Base-by-base conservation (phyloP, 1,140 invertebrate species). In the Euura lappo region DNA sequence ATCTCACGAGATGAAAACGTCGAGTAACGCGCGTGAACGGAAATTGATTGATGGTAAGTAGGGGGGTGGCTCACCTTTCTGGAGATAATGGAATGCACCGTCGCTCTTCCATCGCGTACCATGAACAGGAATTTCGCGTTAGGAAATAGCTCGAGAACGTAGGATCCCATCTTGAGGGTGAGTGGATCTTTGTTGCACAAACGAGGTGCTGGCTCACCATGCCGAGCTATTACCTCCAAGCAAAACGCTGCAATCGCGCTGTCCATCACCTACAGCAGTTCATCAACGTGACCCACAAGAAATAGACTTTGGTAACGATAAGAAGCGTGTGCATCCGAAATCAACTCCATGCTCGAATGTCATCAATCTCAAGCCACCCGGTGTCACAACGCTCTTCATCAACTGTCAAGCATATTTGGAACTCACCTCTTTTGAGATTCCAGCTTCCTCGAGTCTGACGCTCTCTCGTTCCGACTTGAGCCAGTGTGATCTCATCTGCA, bases 121-220 rank as follows among this genome's bases (percentile, higher is more conserved):
- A 99, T 99, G 85, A 99, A 96, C 78, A 99, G 91, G 88, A 98
- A 99, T 89, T 99, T 99, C 47, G 97, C 93, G 83, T 94, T 94
- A 73, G 93, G 93, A 84, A 94, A 94, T 65, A 94, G 88, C 77
- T 94, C 93, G 67, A 94, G 89, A 75, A 94, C 92, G 84, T 94
- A 94, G 44, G 94, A 94, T 79, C 98, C 95, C 88, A 98, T 98
- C 89, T 99, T 99, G 65, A 99, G 91, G 13, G 97, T 97, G 71
- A 99, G 93, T 13, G 98, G 98, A 90, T 99, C 98, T 88, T 99
- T 99, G 90, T 99, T 99, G 89, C 98, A 99, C 70, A 99, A 90
- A 69, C 94, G 90, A 46, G 94, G 91, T 71, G 98, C 97, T 10
- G 97, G 94, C 79, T 98, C 95, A 44, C 98, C 98, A 88, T 99